Evolutionary conservation across 2,888 invertebrate genomes (phyloP).

Genomic region (Nephrocerus scutellatus): DNA sequence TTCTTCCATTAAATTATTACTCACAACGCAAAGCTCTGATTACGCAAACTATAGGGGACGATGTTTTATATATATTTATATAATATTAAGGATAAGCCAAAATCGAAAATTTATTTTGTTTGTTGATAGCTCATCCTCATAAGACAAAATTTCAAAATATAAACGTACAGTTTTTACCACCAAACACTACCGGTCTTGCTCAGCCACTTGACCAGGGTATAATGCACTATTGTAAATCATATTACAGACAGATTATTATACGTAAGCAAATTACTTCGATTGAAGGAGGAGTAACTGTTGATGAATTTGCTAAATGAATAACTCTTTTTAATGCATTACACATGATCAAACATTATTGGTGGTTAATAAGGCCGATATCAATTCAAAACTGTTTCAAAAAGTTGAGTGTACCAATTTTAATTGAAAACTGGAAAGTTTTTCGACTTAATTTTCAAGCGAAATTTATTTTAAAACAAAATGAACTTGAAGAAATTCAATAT

Average conservation of each 20-base stretch:
- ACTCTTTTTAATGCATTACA: no score
- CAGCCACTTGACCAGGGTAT: conserved; percentile 9
- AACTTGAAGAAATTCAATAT: no score
- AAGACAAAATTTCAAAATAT: neutral
- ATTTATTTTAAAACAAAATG: neutral
- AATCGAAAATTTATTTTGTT: conserved; percentile 5
- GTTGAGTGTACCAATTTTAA: conserved; percentile 1
- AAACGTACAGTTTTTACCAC: conserved; percentile 1
- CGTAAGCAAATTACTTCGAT: no score
- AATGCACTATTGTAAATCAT: conserved; percentile 5
- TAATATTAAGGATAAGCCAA: neutral
- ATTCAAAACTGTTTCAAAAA: no score
- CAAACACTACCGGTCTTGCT: conserved; percentile 1
- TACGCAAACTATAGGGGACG: no score
- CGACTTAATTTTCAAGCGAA: neutral
- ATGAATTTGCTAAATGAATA: no score
- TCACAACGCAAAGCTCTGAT: no score
- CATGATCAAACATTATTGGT: neutral
- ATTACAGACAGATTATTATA: conserved; percentile 8
- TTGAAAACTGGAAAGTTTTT: conserved; percentile 1
- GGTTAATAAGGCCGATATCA: neutral
- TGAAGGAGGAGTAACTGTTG: no score
- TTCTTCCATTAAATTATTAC: no score
- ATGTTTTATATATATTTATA: no score
- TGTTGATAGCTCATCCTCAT: neutral